Percentiles rank a stretch among this genome's conserved stretches.
phyloP scores from a whole-genome alignment of 2,113 vertebrate genomes.

The Apaloderma vittatum region DNA sequence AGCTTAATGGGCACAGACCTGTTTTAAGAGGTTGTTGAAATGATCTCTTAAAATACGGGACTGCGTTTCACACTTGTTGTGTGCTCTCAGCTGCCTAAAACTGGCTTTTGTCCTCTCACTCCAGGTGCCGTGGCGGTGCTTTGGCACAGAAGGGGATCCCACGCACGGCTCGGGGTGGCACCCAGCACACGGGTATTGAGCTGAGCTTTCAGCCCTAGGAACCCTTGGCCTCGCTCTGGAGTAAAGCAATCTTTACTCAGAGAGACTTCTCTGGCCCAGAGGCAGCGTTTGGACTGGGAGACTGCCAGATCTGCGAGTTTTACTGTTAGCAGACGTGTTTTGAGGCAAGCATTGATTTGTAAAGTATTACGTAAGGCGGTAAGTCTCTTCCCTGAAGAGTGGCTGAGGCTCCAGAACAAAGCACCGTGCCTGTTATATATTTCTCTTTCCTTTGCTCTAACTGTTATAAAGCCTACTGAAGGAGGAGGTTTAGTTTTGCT shows the following conservation, averaged over 20 bases:
- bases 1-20: background rate
- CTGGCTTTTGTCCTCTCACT: background rate
- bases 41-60: background rate
- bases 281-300: background rate
- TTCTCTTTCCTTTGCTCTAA: background rate
- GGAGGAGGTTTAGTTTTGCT: background rate
- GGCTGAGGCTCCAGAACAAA: slow-evolving; percentile 15
- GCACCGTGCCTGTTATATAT: background rate
- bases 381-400: background rate
- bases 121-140: background rate
- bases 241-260: background rate
- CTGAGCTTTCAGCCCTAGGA: background rate
- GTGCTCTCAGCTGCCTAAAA: background rate
- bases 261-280: background rate
- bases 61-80: background rate
- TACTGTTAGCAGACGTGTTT: slow-evolving; percentile 2
- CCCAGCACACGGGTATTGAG: background rate
- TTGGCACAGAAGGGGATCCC: background rate
- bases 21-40: background rate
- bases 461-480: background rate
- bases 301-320: background rate
- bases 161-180: background rate
- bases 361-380: background rate
- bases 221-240: background rate
- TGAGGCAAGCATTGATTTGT: slow-evolving; percentile 9